A percentile compares a stretch with the other conserved stretches of the same genome.
These are phyloP conservation scores for Columba guinea DNA, from an alignment of 2,797 vertebrate genomes.

Conservation along the genomic window DNA sequence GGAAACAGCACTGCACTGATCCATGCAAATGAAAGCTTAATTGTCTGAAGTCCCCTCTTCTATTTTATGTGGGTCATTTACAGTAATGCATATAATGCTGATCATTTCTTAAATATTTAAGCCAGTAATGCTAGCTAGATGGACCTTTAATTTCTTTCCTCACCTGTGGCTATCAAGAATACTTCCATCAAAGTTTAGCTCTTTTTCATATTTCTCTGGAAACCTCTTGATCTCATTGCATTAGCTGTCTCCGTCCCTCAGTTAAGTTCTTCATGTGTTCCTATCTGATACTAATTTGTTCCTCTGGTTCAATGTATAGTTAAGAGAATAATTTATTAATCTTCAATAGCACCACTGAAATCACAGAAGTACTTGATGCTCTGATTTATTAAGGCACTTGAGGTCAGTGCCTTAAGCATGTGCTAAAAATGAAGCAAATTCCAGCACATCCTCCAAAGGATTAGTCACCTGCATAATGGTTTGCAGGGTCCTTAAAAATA, in stretches of 20 bases:
- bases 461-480: conserved; percentile 25
- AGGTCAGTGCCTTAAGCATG: conserved; percentile 50
- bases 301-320: conserved; percentile 33
- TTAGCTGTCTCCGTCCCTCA: not conserved
- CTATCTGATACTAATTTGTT: conserved; percentile 25
- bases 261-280: conserved; percentile 26
- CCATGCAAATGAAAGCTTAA: not conserved
- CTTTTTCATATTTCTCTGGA: not conserved
- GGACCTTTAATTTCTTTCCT: not conserved
- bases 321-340: conserved; percentile 45
- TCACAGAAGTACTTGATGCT: conserved; percentile 45
- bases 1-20: not conserved
- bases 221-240: conserved; percentile 19
- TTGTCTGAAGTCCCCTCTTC: not conserved
- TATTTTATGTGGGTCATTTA: not conserved
- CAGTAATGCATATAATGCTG: not conserved
- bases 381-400: conserved; percentile 54
- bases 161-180: not conserved
- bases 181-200: not conserved
- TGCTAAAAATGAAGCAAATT: conserved; percentile 46
- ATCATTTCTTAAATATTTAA: not conserved
- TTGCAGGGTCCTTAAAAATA: not conserved
- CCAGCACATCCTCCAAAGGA: not conserved
- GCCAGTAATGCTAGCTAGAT: not conserved
- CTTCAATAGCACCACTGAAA: conserved; percentile 5